phyloP scores from a whole-genome alignment of 2,113 vertebrate species.

The Phylloscopus trochilus region DNA sequence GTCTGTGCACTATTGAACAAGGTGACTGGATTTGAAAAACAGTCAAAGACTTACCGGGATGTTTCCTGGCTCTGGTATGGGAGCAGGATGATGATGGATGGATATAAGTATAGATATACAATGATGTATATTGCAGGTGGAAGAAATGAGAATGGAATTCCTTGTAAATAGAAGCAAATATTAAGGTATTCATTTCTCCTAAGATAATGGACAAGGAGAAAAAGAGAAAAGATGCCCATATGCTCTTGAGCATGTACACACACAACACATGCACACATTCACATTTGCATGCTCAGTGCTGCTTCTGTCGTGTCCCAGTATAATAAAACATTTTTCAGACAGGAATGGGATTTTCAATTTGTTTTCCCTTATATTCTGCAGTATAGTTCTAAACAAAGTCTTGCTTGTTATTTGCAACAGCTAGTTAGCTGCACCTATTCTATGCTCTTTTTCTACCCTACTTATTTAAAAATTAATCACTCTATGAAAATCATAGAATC shows the following conservation, averaged over 20 bases:
- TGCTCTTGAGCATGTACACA: accelerated
- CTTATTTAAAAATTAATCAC: not conserved
- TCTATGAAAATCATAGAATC: not conserved
- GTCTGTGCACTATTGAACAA: not conserved
- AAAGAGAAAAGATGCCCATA: not conserved
- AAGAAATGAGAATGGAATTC: not conserved
- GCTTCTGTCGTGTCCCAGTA: not conserved
- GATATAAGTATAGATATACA: not conserved
- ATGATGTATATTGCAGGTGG: not conserved
- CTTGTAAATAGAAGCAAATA: not conserved
- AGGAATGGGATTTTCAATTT: not conserved
- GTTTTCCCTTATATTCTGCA: not conserved
- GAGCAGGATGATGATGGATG: not conserved
- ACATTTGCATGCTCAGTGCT: not conserved
- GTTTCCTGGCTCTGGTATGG: not conserved
- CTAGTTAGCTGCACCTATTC: not conserved
- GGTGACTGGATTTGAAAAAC: not conserved
- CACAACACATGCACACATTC: not conserved
- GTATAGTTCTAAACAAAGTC: not conserved
- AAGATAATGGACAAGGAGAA: not conserved
- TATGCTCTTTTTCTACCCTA: not conserved
- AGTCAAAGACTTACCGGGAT: not conserved
- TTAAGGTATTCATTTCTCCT: not conserved
- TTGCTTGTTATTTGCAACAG: not conserved
- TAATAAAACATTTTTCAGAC: not conserved